Conservation (phyloP, 2,797 vertebrate species). For the Pantherophis vulpinus region DNA sequence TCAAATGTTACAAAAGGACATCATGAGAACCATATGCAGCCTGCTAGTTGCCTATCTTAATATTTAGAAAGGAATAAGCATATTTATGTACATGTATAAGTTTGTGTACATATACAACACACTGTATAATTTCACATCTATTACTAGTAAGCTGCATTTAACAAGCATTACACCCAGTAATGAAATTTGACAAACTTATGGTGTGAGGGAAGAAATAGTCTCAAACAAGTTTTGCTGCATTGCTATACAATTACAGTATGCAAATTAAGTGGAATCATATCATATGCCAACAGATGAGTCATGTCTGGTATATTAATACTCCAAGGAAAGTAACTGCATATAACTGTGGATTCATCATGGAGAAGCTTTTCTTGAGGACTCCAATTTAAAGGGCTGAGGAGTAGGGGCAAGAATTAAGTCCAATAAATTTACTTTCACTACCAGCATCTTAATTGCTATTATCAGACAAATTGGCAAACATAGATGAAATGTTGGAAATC, state of each 20-base stretch:
- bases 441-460: not conserved
- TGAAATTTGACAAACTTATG: slow-evolving; percentile 52
- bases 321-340: slow-evolving; percentile 23
- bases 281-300: slow-evolving; percentile 52
- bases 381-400: not conserved
- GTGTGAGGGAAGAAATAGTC: slow-evolving; percentile 35
- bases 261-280: slow-evolving; percentile 50
- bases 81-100: slow-evolving; percentile 13
- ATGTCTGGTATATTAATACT: slow-evolving; percentile 41
- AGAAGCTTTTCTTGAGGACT: slow-evolving; percentile 3
- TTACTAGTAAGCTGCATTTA: slow-evolving; percentile 65
- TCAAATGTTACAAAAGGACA: not conserved
- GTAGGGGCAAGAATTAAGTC: not conserved
- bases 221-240: slow-evolving; percentile 35
- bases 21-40: not conserved
- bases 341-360: slow-evolving; percentile 16
- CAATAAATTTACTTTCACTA: slow-evolving; percentile 22
- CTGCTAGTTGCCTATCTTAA: not conserved
- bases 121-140: slow-evolving; percentile 49
- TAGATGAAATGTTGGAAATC: not conserved
- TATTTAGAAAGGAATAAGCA: not conserved
- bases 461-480: not conserved
- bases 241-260: slow-evolving; percentile 45
- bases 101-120: slow-evolving; percentile 39
- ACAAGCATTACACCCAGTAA: slow-evolving; percentile 52